Evolutionary conservation across 1,140 invertebrate genomes (phyloP).

Genomic region (Drosophila neocordata): DNA sequence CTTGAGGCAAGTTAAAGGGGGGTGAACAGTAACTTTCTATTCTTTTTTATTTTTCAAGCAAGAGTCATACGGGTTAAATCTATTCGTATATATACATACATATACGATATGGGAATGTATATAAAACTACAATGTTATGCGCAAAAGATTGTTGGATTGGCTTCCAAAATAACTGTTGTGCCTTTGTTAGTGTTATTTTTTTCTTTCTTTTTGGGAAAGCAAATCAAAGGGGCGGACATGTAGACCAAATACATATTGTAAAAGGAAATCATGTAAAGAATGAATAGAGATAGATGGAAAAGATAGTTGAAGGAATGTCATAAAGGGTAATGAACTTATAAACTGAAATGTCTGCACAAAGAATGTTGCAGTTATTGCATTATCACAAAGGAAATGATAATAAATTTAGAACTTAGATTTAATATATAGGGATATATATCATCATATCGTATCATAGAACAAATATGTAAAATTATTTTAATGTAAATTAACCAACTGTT

Average conservation of each 20-base stretch:
- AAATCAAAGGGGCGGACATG: slow-evolving; percentile 1
- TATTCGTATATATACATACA: slow-evolving; percentile 22
- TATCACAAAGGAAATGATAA: not conserved
- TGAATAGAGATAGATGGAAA: not conserved
- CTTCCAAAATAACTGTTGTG: slow-evolving; percentile 17
- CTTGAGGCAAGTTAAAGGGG: slow-evolving; percentile 25
- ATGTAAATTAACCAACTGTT: too few species aligned
- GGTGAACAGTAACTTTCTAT: slow-evolving; percentile 33
- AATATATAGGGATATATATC: too few species aligned
- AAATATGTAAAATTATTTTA: too few species aligned
- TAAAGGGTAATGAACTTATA: slow-evolving; percentile 7
- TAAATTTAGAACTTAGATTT: too few species aligned
- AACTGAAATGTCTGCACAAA: not conserved
- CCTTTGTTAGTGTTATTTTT: not conserved
- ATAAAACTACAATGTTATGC: slow-evolving; percentile 49
- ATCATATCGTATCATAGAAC: too few species aligned
- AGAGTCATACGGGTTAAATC: slow-evolving; percentile 20
- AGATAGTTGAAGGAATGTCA: slow-evolving; percentile 1
- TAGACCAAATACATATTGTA: slow-evolving; percentile 8
- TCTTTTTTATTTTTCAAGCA: slow-evolving; percentile 36
- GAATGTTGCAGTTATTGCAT: not conserved
- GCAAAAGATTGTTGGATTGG: slow-evolving; percentile 46
- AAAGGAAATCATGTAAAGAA: slow-evolving; percentile 3
- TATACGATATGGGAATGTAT: slow-evolving; percentile 19
- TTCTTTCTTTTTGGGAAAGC: too few species aligned